Evolutionary conservation across 2,797 vertebrate species (phyloP).

Genomic region (Urophycis tenuis): DNA sequence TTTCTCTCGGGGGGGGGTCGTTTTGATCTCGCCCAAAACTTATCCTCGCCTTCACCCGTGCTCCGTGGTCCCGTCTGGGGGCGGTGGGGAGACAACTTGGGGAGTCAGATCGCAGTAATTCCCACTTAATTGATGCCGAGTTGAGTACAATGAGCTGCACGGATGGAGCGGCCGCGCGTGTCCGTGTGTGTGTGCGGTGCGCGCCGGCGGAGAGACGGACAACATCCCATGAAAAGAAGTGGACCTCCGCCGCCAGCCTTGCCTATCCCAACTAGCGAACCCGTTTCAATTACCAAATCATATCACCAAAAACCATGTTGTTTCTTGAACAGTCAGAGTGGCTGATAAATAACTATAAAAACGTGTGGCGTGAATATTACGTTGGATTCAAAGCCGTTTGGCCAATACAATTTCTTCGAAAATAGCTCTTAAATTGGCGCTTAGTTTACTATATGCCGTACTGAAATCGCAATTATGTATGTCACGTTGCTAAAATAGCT

Average conservation of each 20-base stretch:
- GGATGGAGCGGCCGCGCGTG: slow-evolving; percentile 36
- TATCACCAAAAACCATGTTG: background rate
- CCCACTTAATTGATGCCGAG: slow-evolving; percentile 52
- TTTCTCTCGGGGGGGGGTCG: slow-evolving; percentile 18
- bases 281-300: background rate
- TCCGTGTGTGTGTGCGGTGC: slow-evolving; percentile 41
- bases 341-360: background rate
- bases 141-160: slow-evolving; percentile 61
- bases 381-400: background rate
- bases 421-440: background rate
- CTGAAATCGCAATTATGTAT: background rate
- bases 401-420: background rate
- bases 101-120: slow-evolving; percentile 34
- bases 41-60: slow-evolving; percentile 22
- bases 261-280: no score
- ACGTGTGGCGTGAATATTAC: background rate
- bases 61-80: slow-evolving; percentile 18
- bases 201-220: slow-evolving; percentile 53
- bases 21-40: slow-evolving; percentile 51
- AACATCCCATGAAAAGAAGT: slow-evolving; percentile 58
- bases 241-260: slow-evolving; percentile 60
- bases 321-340: background rate
- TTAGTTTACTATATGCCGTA: background rate
- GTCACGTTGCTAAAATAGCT: background rate
- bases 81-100: background rate